Base-by-base conservation (phyloP, 2,113 vertebrate species). In the Coregonus clupeaformis region DNA sequence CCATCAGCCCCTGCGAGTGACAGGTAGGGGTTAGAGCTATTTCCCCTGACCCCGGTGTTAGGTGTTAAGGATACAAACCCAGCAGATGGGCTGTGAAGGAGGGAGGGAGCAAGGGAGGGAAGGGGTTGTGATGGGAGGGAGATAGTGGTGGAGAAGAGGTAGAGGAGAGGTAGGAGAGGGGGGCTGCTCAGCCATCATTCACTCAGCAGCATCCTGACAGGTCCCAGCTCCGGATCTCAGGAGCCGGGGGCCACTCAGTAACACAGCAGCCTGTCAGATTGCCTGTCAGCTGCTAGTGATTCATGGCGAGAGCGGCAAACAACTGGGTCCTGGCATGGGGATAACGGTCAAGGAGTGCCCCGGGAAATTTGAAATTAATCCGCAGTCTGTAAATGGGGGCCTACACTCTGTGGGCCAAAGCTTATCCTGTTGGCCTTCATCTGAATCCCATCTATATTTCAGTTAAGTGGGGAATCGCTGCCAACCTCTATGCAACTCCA, bases 261-360 rank as follows among this genome's bases (percentile, higher is more conserved):
- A 78, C 90, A 87, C 85, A 0, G 77, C 84, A 29, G 65, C 30
- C 71, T 22, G 52, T 66, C n/a, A 91, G 88, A 91, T 91, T 89
- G 88, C 87, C 87, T 92, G 91, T 92, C 89, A 91, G 78, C 86
- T 80, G 20, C 74, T 73, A 77, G 87, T 92, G 91, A 92, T 91
- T 90, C 91, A 92, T 92, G 89, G 84, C 77, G 85, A 90, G 87
- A 86, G 77, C 76, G 83, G 82, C 79, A 82, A 79, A 83, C 82
- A 82, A 79, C 80, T 42, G 78, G 76, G 77, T 68, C 68, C 77
- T 42, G 68, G 63, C 63, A 24, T 12, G 76, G 75, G 83, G 82
- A 82, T 85, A 81, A 77, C 71, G 72, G 80, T 68, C 24, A 84
- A 78, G 73, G 55, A 82, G 78, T 68, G 78, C 60, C 82, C 84